Evolutionary conservation across 2,797 vertebrate species (phyloP).

Genomic region (Sitta carolinensis): DNA sequence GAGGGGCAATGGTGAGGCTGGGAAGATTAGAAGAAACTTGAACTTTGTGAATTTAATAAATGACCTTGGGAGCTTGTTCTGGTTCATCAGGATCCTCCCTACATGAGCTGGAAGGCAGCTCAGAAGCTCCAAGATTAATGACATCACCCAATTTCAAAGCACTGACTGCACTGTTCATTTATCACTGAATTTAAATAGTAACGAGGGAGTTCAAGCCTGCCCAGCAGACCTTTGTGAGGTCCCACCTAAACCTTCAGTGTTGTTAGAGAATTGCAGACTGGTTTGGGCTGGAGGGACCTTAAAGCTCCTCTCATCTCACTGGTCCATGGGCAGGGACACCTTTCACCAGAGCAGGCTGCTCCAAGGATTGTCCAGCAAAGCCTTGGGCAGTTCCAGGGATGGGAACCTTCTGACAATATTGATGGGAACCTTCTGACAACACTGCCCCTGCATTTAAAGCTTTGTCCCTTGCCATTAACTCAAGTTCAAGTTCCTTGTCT

Average conservation of each 20-base stretch:
- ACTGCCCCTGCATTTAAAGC: not conserved
- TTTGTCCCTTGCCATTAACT: not conserved
- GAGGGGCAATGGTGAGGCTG: not conserved
- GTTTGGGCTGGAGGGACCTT: not conserved
- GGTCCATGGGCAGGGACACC: not conserved
- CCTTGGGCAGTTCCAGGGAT: not conserved
- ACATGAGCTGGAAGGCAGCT: not conserved
- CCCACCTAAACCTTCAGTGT: not conserved
- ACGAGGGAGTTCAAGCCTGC: not conserved
- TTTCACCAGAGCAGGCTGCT: accelerated
- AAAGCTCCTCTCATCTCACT: not conserved
- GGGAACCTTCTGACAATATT: not conserved
- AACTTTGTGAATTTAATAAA: not conserved
- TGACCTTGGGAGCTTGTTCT: not conserved
- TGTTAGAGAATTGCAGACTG: not conserved
- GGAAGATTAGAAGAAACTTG: not conserved
- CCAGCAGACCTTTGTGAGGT: not conserved
- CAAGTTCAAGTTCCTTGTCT: not conserved
- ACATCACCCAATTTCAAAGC: not conserved
- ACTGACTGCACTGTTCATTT: not conserved
- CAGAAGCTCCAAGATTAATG: not conserved
- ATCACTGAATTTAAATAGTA: not conserved
- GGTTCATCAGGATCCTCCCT: no score
- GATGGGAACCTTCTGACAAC: not conserved
- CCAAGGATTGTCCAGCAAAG: not conserved